These are phyloP conservation scores for Apantesis nais DNA, from an alignment of 2,888 invertebrate genomes.

Conservation along the genomic window DNA sequence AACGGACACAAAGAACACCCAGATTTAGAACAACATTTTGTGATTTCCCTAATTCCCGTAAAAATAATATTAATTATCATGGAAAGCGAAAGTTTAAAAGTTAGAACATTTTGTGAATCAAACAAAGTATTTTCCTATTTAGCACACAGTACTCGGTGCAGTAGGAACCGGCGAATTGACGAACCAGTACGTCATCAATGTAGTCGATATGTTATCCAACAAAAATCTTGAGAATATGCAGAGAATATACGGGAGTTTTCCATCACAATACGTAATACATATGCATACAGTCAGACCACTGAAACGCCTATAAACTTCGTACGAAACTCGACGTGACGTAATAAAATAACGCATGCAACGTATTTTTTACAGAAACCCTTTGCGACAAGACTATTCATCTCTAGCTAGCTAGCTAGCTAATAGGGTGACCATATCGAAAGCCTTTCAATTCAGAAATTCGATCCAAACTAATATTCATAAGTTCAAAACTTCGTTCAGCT, in stretches of 20 bases:
- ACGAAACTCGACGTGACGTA: conserved; percentile 8
- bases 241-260: background rate
- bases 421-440: background rate
- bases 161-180: too few relatives aligned
- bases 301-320: background rate
- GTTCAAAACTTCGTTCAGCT: too few relatives aligned
- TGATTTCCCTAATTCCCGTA: too few relatives aligned
- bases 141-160: too few relatives aligned
- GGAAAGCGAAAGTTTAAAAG: too few relatives aligned
- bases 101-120: too few relatives aligned
- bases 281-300: background rate
- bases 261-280: background rate
- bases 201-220: background rate
- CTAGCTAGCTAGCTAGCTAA: background rate
- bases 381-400: conserved; percentile 2
- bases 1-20: too few relatives aligned
- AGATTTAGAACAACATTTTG: too few relatives aligned
- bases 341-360: conserved; percentile 33
- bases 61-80: too few relatives aligned
- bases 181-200: too few relatives aligned
- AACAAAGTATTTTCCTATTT: too few relatives aligned
- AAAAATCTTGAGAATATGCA: background rate
- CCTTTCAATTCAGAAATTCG: background rate
- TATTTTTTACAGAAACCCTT: conserved; percentile 31
- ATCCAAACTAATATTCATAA: too few relatives aligned